Percentiles rank a stretch among this genome's conserved stretches.
These are phyloP conservation scores for Drosophila pallidifrons DNA, from an alignment of 1,140 invertebrate species.

Conservation along the genomic window DNA sequence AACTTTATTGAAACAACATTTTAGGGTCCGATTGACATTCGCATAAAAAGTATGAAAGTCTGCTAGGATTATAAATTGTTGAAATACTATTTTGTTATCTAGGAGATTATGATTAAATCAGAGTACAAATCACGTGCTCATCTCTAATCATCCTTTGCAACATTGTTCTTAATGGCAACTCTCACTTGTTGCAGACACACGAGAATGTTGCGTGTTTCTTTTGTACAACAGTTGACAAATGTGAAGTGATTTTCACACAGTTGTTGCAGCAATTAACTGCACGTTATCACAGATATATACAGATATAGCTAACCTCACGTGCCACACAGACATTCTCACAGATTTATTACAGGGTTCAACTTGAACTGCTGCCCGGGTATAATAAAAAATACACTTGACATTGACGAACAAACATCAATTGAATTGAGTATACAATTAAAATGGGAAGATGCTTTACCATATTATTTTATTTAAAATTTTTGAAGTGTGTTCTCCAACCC, in stretches of 20 bases:
- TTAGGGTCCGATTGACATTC: too few relatives aligned
- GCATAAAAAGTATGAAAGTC: too few relatives aligned
- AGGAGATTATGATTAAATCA: not conserved
- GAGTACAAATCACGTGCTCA: not conserved
- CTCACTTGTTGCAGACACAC: not conserved
- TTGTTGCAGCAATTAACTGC: slow-evolving; percentile 27
- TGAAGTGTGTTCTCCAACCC: slow-evolving; percentile 26
- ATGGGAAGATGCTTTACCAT: slow-evolving; percentile 32
- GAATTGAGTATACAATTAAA: not conserved
- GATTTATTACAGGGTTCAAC: not conserved
- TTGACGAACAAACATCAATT: not conserved
- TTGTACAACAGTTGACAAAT: slow-evolving; percentile 13
- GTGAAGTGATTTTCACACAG: slow-evolving; percentile 16
- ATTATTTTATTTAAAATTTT: slow-evolving; percentile 31
- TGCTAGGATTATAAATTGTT: too few relatives aligned
- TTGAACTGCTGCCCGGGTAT: not conserved
- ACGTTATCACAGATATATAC: slow-evolving; percentile 20
- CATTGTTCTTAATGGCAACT: slow-evolving; percentile 14
- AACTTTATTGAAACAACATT: too few relatives aligned
- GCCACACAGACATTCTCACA: slow-evolving; percentile 40
- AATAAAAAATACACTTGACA: slow-evolving; percentile 30
- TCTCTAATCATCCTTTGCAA: not conserved
- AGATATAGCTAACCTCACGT: slow-evolving; percentile 37
- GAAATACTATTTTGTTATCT: too few relatives aligned
- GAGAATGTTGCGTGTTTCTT: slow-evolving; percentile 9